Base-by-base conservation (phyloP, 2,888 invertebrate species). In the Cantharis nigra region DNA sequence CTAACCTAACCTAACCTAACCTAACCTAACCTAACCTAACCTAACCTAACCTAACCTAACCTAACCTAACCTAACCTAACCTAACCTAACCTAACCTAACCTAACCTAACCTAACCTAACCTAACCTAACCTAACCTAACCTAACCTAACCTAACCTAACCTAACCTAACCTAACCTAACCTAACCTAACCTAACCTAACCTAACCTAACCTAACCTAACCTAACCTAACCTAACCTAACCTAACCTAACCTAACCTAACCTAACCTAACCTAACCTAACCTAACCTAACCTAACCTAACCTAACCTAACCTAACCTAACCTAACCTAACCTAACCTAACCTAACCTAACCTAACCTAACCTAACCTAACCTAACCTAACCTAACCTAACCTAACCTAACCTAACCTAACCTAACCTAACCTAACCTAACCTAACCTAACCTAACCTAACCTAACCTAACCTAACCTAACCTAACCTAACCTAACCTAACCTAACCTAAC, bases 21-120 rank as follows among this genome's bases (percentile, higher is more conserved):
- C 65, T 64, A 69, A 23, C 23, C 69, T 69, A 20, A 69, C 69
- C 26, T 69, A 10, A 69, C 26, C 69, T 69, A 23, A 69, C 69
- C 69, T 69, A 69, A 69, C 69, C 26, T 69, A 69, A 69, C 26
- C 69, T 69, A 23, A 73, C 73, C 79, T 79, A 79, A 77, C 79
- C 79, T 79, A 79, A 77, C 79, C 77, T 78, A 79, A 77, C 79
- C 79, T 79, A 79, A 77, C 79, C 79, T 79, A 78, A 77, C 79
- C 77, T 78, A 78, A 77, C 79, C 79, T 78, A 78, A 77, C 77
- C 77, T 78, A 78, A 77, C 77, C 79, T 74, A 77, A 77, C 77
- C 74, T 74, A 78, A 73, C 77, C 77, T 78, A 78, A 74, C 77
- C 77, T 78, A 78, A 77, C 79, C 74, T 75, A 33, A 33, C 33